A percentile compares a stretch with the other conserved stretches of the same genome.
Evolutionary conservation across 2,888 invertebrate species (phyloP).

Genomic region (Drosophila picticornis): DNA sequence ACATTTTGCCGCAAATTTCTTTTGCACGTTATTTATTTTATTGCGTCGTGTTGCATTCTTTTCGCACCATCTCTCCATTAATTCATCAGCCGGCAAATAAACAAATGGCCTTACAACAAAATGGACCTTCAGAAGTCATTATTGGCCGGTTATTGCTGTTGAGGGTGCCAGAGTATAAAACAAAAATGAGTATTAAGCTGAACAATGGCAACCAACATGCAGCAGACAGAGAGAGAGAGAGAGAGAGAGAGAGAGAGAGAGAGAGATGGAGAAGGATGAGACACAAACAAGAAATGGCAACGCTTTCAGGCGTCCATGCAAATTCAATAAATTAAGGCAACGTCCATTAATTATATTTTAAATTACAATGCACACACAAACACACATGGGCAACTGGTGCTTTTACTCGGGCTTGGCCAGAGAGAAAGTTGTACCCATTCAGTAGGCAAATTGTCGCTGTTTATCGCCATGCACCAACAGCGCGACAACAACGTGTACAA

Average conservation of each 20-base stretch:
- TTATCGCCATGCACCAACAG: conserved; percentile 71
- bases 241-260: not conserved
- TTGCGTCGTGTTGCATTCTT: conserved; percentile 21
- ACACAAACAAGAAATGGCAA: conserved; percentile 53
- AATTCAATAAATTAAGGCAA: conserved; percentile 81
- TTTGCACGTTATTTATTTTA: conserved; percentile 32
- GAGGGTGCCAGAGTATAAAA: conserved; percentile 31
- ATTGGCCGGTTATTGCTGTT: conserved; percentile 66
- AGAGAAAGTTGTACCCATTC: conserved; percentile 74
- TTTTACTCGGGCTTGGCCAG: conserved; percentile 19
- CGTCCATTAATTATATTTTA: conserved; percentile 81
- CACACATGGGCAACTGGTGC: conserved; percentile 29
- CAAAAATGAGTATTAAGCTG: conserved; percentile 64
- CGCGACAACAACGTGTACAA: conserved; percentile 38
- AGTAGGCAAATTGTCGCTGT: conserved; percentile 80
- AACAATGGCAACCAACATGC: conserved; percentile 51
- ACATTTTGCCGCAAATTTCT: not conserved
- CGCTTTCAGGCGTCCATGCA: conserved; percentile 60
- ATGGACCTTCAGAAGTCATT: conserved; percentile 76
- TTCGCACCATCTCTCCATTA: conserved; percentile 63
- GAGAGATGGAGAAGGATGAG: conserved; percentile 12
- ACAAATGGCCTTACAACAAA: conserved; percentile 67
- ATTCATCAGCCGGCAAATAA: conserved; percentile 65
- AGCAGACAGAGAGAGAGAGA: not conserved
- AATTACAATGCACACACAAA: conserved; percentile 71